phyloP scores from a whole-genome alignment of 2,888 invertebrate genomes.

The Entomobrya multifasciata region DNA sequence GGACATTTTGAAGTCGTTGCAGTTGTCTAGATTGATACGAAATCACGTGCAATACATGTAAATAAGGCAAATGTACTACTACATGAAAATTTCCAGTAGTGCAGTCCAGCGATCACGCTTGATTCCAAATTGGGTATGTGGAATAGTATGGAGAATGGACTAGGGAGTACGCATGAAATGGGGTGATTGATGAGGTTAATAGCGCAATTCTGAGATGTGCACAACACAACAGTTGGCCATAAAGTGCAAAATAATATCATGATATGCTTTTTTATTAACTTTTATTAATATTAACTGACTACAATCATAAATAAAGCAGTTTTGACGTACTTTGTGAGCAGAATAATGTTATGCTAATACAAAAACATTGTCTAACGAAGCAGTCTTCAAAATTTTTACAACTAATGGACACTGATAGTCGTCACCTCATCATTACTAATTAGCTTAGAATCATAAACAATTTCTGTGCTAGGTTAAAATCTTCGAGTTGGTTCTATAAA shows the following conservation, averaged over 20 bases:
- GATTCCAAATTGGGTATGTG: background rate
- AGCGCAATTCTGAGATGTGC: background rate
- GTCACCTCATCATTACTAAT: background rate
- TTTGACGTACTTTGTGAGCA: background rate
- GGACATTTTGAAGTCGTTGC: background rate
- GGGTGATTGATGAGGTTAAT: background rate
- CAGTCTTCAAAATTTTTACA: too few species aligned
- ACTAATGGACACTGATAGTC: background rate
- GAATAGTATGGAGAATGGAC: too few species aligned
- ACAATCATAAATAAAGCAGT: slow-evolving; percentile 56
- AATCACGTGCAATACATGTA: background rate
- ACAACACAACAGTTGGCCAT: background rate
- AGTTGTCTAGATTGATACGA: background rate
- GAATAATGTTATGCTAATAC: too few species aligned
- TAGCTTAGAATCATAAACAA: background rate
- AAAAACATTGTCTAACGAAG: too few species aligned
- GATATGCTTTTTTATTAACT: slow-evolving; percentile 2
- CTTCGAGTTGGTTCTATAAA: too few species aligned
- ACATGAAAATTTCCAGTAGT: background rate
- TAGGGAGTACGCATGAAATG: background rate
- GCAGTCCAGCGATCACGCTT: background rate
- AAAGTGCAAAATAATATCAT: slow-evolving; percentile 7
- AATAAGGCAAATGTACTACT: too few species aligned
- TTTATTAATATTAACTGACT: slow-evolving; percentile 36
- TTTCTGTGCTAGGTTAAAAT: too few species aligned